phyloP scores from a whole-genome alignment of 2,888 invertebrate genomes.

The Drosophila robusta region DNA sequence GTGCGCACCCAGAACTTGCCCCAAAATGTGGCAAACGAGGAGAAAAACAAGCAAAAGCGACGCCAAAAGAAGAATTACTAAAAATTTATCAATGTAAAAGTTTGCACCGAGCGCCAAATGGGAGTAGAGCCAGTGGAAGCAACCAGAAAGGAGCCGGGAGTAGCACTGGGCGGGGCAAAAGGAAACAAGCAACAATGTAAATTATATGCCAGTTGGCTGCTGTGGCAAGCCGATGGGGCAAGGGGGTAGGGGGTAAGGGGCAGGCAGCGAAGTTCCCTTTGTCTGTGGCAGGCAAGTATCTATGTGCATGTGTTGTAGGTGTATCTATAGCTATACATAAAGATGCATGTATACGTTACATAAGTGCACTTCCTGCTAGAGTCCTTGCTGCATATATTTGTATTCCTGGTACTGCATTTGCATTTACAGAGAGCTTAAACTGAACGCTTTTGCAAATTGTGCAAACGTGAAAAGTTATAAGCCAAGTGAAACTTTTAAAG shows the following conservation, averaged over 20 bases:
- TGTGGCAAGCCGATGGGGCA: background rate
- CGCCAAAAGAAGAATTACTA: constrained; percentile 72
- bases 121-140: constrained; percentile 17
- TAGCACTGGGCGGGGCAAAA: constrained; percentile 25
- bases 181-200: constrained; percentile 77
- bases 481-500: constrained; percentile 13
- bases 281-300: constrained; percentile 27
- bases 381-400: constrained; percentile 35
- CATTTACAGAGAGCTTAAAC: constrained; percentile 23
- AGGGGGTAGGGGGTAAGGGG: background rate
- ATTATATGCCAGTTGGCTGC: constrained; percentile 76
- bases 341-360: constrained; percentile 25
- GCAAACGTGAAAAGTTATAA: constrained; percentile 24
- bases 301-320: constrained; percentile 5
- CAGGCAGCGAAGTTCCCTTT: constrained; percentile 42
- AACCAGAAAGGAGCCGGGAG: background rate
- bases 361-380: constrained; percentile 47
- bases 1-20: constrained; percentile 58
- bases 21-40: constrained; percentile 65
- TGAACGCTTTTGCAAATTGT: constrained; percentile 4
- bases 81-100: constrained; percentile 78
- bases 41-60: constrained; percentile 24
- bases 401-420: constrained; percentile 3
- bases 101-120: constrained; percentile 38
- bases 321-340: constrained; percentile 2